These are phyloP conservation scores for Bradypodion ventrale DNA, from an alignment of 2,797 vertebrate genomes.

Conservation along the genomic window DNA sequence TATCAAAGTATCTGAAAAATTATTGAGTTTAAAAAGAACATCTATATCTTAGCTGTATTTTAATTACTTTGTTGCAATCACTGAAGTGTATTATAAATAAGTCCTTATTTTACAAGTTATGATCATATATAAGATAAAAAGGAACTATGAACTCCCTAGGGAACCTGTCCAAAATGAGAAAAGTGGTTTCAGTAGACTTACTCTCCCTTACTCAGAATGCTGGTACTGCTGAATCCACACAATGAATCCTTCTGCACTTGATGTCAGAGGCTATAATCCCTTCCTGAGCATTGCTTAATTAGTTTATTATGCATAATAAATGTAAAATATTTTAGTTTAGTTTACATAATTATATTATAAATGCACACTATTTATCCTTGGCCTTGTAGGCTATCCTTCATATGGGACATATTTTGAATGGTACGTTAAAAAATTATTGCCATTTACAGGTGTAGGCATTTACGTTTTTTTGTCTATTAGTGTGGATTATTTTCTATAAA, in stretches of 20 bases:
- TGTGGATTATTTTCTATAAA: not conserved
- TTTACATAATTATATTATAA: constrained; percentile 64
- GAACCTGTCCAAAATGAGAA: constrained; percentile 67
- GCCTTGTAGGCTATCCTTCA: constrained; percentile 60
- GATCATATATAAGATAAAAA: constrained; percentile 53
- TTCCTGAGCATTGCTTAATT: constrained; percentile 56
- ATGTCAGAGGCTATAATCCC: constrained; percentile 51
- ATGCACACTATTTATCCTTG: constrained; percentile 58
- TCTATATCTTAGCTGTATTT: constrained; percentile 38
- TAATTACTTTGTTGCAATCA: constrained; percentile 51
- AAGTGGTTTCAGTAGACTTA: constrained; percentile 57
- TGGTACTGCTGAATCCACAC: constrained; percentile 17
- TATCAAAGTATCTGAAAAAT: constrained; percentile 35
- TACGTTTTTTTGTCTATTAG: constrained; percentile 25
- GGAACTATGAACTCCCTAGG: constrained; percentile 66
- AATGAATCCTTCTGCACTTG: constrained; percentile 51
- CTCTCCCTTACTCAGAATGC: constrained; percentile 52
- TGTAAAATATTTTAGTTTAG: constrained; percentile 64
- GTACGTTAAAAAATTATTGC: constrained; percentile 50
- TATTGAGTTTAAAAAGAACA: constrained; percentile 51
- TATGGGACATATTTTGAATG: constrained; percentile 52
- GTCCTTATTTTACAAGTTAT: constrained; percentile 38
- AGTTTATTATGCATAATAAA: constrained; percentile 67
- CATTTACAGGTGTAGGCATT: constrained; percentile 49
- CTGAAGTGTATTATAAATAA: constrained; percentile 45